These are phyloP conservation scores for Cancer borealis DNA, from an alignment of 2,888 invertebrate genomes.

Conservation along the genomic window DNA sequence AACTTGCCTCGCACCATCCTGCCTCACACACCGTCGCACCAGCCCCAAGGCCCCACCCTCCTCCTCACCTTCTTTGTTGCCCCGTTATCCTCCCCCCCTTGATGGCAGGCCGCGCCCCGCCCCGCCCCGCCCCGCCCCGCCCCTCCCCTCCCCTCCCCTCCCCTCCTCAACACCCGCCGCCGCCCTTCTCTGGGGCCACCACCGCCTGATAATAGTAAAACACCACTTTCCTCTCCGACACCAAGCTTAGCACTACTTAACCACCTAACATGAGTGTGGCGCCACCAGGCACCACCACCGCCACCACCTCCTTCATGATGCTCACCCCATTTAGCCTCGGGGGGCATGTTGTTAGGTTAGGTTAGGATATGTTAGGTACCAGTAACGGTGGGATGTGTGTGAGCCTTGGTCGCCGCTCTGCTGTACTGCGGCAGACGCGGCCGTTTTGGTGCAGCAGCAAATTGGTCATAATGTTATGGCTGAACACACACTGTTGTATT, in stretches of 20 bases:
- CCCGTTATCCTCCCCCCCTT: background rate
- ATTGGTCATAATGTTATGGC: slow-evolving; percentile 9
- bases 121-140: background rate
- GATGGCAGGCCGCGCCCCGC: background rate
- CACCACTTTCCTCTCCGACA: slow-evolving; percentile 22
- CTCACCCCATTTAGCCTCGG: background rate
- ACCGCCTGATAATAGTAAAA: slow-evolving; percentile 2
- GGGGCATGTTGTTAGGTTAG: no score
- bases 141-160: background rate
- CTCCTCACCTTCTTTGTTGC: background rate
- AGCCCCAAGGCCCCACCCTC: background rate
- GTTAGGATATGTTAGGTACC: no score
- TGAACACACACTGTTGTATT: background rate
- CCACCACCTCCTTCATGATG: background rate
- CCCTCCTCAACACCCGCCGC: background rate
- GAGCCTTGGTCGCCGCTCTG: background rate
- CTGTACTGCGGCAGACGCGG: slow-evolving; percentile 14
- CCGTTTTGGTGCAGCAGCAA: background rate
- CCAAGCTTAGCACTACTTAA: background rate
- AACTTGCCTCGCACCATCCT: background rate
- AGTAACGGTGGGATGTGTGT: background rate
- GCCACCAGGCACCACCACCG: background rate
- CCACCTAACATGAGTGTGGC: background rate
- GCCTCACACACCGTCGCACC: background rate
- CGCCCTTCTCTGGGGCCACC: background rate